phyloP scores from a whole-genome alignment of 2,113 vertebrate species.

The Noctilio leporinus region DNA sequence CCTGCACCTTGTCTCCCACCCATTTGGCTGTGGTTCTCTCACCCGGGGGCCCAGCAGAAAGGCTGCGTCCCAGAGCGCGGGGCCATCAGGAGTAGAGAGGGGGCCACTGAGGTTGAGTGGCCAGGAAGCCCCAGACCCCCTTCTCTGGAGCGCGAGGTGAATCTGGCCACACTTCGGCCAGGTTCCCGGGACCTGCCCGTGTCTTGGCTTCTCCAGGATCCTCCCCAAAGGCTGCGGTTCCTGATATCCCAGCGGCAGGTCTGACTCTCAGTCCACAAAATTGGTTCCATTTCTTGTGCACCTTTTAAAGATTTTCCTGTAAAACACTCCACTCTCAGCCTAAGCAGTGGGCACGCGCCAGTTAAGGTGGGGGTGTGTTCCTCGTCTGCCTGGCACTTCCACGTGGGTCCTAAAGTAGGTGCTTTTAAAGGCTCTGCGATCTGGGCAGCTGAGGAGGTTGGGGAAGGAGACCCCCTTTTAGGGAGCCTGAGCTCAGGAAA shows the following conservation, averaged over 20 bases:
- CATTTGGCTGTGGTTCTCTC: background rate
- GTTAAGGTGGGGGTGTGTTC: accelerated
- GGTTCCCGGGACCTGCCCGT: too few relatives aligned
- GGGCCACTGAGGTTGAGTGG: background rate
- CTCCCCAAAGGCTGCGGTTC: background rate
- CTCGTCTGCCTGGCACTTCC: background rate
- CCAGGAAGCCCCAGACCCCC: background rate
- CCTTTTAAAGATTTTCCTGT: background rate
- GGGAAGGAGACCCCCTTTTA: background rate
- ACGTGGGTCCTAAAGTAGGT: background rate
- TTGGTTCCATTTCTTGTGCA: background rate
- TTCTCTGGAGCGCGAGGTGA: accelerated
- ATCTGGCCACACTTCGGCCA: background rate
- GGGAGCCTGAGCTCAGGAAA: background rate
- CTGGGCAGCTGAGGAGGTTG: background rate
- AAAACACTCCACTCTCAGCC: background rate
- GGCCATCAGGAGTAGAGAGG: background rate
- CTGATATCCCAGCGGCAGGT: accelerated
- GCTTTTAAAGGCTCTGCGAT: background rate
- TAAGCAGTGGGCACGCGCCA: background rate
- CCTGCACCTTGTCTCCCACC: background rate
- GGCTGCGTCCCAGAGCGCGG: background rate
- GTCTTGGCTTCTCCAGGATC: background rate
- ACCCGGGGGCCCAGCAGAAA: too few relatives aligned
- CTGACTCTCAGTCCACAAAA: background rate